These are phyloP conservation scores for Hirundo rustica DNA, from an alignment of 2,797 vertebrate species.

Conservation along the genomic window DNA sequence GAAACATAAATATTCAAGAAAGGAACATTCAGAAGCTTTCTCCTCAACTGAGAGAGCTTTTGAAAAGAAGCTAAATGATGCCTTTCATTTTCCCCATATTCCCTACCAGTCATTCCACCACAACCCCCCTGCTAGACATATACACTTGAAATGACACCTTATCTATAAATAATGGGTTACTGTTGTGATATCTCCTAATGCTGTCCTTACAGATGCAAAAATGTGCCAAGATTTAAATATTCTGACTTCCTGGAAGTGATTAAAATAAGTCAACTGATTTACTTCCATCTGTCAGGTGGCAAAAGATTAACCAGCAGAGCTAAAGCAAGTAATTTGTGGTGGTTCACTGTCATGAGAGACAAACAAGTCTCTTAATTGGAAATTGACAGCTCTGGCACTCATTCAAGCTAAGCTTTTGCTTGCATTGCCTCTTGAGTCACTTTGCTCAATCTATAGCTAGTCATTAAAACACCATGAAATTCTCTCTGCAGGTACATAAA, in stretches of 20 bases:
- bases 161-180: conserved; percentile 35
- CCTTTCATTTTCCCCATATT: neutral
- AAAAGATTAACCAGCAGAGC: conserved; percentile 66
- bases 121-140: accelerated
- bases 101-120: neutral
- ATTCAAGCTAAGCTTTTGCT: conserved; percentile 54
- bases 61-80: neutral
- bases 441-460: conserved; percentile 58
- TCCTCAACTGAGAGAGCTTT: neutral
- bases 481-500: conserved; percentile 73
- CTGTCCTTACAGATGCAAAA: conserved; percentile 28
- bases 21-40: neutral
- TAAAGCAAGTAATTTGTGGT: conserved; percentile 64
- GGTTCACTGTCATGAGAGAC: conserved; percentile 56
- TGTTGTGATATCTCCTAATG: conserved; percentile 19
- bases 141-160: neutral
- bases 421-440: conserved; percentile 41
- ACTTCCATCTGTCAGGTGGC: conserved; percentile 68
- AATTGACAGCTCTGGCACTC: conserved; percentile 67
- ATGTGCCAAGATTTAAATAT: conserved; percentile 51
- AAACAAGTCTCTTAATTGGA: conserved; percentile 69
- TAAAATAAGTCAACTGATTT: conserved; percentile 57
- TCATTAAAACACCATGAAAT: conserved; percentile 70
- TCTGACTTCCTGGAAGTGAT: conserved; percentile 47
- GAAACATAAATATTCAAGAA: neutral